phyloP scores from a whole-genome alignment of 1,140 invertebrate genomes.

The Calosoma granatense region DNA sequence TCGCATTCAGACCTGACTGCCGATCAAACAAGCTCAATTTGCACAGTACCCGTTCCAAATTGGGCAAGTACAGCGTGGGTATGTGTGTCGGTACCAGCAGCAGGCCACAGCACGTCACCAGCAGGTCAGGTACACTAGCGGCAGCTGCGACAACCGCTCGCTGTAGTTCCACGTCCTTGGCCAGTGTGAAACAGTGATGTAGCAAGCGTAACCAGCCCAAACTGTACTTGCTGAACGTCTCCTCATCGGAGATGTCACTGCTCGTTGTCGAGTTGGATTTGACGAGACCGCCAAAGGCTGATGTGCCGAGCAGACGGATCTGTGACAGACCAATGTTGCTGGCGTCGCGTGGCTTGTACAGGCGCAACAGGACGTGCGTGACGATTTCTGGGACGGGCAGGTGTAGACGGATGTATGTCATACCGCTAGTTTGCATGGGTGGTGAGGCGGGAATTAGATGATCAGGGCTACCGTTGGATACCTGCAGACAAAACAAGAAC shows the following conservation, averaged over 20 bases:
- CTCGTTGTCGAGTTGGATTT: slow-evolving; percentile 29
- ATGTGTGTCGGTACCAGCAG: slow-evolving; percentile 56
- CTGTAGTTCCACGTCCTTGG: slow-evolving; percentile 20
- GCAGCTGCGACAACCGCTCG: slow-evolving; percentile 47
- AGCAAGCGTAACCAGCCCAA: slow-evolving; percentile 58
- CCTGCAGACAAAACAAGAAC: slow-evolving; percentile 17
- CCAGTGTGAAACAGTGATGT: slow-evolving; percentile 51
- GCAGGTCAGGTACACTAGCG: slow-evolving; percentile 51
- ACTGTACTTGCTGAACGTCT: slow-evolving; percentile 36
- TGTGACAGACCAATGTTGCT: slow-evolving; percentile 81
- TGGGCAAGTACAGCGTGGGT: slow-evolving; percentile 47
- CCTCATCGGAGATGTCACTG: slow-evolving; percentile 27
- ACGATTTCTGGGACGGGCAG: slow-evolving; percentile 72
- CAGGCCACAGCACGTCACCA: slow-evolving; percentile 64
- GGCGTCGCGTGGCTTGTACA: slow-evolving; percentile 78
- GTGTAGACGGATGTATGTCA: slow-evolving; percentile 75
- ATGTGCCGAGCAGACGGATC: slow-evolving; percentile 72
- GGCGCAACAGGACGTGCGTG: slow-evolving; percentile 50
- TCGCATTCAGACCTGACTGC: slow-evolving; percentile 45
- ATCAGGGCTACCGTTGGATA: slow-evolving; percentile 44
- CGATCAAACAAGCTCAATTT: slow-evolving; percentile 49
- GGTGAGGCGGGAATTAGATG: slow-evolving; percentile 53
- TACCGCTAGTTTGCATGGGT: slow-evolving; percentile 69
- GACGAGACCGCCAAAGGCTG: slow-evolving; percentile 53
- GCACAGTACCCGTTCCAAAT: slow-evolving; percentile 50